Conservation (phyloP, 2,113 vertebrate genomes). For the Smithornis capensis region DNA sequence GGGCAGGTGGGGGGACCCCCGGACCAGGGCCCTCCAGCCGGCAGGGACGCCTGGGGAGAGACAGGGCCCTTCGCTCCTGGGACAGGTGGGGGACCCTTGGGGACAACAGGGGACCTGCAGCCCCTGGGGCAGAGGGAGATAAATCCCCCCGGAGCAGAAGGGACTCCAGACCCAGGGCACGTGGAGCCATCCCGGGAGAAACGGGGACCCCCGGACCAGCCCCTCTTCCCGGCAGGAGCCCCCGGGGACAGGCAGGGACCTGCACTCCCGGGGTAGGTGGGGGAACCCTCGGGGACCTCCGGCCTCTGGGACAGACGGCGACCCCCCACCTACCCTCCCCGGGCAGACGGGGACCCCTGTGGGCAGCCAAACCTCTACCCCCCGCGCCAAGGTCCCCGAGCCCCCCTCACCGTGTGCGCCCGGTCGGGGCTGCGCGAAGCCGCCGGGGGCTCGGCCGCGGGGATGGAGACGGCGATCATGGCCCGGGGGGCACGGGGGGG, state of each 20-base stretch:
- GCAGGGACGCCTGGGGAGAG: neutral
- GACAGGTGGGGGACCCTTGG: neutral
- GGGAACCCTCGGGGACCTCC: neutral
- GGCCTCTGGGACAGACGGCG: no score
- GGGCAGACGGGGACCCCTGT: accelerated
- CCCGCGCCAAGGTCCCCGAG: neutral
- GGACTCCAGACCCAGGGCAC: neutral
- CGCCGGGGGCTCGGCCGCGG: conserved; percentile 66
- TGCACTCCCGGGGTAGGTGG: accelerated
- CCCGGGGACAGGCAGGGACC: neutral
- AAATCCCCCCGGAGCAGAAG: no score
- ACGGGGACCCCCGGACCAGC: neutral
- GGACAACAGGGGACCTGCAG: neutral
- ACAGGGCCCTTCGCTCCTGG: no score
- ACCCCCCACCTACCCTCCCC: accelerated
- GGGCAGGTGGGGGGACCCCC: neutral
- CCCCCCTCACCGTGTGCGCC: conserved; percentile 76
- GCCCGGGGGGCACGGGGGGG: neutral
- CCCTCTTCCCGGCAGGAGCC: neutral
- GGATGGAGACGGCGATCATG: conserved; percentile 82
- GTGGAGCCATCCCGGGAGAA: neutral
- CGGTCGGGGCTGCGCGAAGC: conserved; percentile 70
- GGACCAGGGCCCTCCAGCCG: neutral
- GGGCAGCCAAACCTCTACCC: neutral
- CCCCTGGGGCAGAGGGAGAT: no score